Base-by-base conservation (phyloP, 2,113 vertebrate genomes). In the Nansenia antarctica region DNA sequence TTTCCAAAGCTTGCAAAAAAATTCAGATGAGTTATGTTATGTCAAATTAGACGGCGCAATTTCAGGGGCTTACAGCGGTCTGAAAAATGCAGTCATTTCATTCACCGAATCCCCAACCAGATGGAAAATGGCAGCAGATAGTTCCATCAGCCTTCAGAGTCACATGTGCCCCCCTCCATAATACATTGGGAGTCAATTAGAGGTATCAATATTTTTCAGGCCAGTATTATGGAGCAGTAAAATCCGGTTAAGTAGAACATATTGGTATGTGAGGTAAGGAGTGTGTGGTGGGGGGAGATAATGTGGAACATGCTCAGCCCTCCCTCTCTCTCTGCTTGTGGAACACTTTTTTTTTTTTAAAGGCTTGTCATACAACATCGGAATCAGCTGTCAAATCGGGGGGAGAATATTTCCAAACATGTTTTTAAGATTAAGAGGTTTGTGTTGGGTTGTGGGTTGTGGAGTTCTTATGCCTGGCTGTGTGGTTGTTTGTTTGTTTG, bases 191-290 rank as follows among this genome's bases (percentile, higher is more conserved):
- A 75, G 69, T 85, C 73, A 79, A 81, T 82, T 85, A 77, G 68
- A 71, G 68, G 73, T 74, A 79, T 79, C 65, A 39, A 74, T 78
- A 79, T 71, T 71, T 78, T 82, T 52, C 75, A 67, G 74, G 29
- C 57, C 27, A 37, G 66, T 53, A 77, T 76, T 68, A 73, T 73
- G 66, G 77, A 79, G 42, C 73, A 57, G 69, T 70, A 65, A 73
- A 85, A 85, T 85, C 76, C 65, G 71, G 73, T 83, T 81, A 77
- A 73, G 70, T 78, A 62, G 42, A 78, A 74, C 75, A 71, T 81
- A 73, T 82, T 80, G 74, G 65, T 58, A 74, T 57, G 68, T 49
- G 29, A 60, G 70, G 62, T 60, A 83, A 74, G 60, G 60, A 78
- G 66, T 59, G 61, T 74, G 70, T 53, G 55, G 22, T n/a, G 65